Conservation (phyloP, 2,113 vertebrate species). For the Marmota flaviventris region DNA sequence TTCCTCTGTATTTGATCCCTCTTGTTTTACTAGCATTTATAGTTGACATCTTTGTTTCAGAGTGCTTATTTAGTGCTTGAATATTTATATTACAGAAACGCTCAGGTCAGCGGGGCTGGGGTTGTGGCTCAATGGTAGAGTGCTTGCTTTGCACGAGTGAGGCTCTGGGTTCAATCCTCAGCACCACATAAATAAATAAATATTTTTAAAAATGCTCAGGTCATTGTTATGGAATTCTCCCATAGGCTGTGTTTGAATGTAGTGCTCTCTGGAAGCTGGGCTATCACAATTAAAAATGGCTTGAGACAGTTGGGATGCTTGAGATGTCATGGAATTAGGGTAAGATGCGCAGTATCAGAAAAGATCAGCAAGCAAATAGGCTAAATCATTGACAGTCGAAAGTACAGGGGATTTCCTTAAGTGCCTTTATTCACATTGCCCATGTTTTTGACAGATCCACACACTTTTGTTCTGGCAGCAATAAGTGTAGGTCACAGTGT, state of each 20-base stretch:
- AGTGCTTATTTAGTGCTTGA: background rate
- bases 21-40: background rate
- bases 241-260: background rate
- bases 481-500: background rate
- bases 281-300: background rate
- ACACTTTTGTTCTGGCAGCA: background rate
- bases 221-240: background rate
- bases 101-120: background rate
- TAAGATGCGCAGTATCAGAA: background rate
- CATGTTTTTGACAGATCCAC: background rate
- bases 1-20: background rate
- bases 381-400: accelerated
- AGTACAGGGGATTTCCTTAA: background rate
- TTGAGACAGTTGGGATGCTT: background rate
- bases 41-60: background rate
- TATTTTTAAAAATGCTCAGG: background rate
- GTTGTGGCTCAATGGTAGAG: too few species aligned
- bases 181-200: too few species aligned
- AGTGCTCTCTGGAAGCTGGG: background rate
- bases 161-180: too few species aligned
- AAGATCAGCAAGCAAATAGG: background rate
- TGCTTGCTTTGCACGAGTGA: too few species aligned
- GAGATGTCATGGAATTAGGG: background rate
- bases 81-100: background rate
- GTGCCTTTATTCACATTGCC: background rate